Evolutionary conservation across 2,888 invertebrate species (phyloP).

Genomic region (Scrobipalpa atriplicella): DNA sequence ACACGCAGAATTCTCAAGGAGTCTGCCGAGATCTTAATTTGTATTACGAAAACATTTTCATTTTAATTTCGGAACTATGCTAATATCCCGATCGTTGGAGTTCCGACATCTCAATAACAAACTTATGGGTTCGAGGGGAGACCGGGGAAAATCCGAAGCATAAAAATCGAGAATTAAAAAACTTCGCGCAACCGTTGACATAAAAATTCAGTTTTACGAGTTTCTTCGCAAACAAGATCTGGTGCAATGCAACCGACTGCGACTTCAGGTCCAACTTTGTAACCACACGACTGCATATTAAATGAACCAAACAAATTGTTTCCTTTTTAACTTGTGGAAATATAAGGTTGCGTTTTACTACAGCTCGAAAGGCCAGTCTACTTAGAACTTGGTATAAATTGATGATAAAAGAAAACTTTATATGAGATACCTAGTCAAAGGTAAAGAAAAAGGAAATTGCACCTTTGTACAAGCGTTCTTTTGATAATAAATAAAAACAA

Average conservation of each 20-base stretch:
- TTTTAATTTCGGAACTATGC: conserved; percentile 28
- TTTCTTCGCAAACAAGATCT: conserved; percentile 44
- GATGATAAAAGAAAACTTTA: no score
- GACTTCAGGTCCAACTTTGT: conserved; percentile 26
- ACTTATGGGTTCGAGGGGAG: conserved; percentile 38
- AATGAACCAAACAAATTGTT: conserved; percentile 49
- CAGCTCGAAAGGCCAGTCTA: no score
- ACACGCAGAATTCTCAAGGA: conserved; percentile 16
- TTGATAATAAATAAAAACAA: no score
- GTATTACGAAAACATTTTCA: conserved; percentile 17
- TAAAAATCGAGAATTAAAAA: conserved; percentile 65
- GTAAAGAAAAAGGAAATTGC: no score
- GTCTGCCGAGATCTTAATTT: conserved; percentile 12
- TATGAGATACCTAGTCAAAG: no score
- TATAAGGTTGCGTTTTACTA: no score
- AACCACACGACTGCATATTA: conserved; percentile 48
- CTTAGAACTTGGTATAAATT: no score
- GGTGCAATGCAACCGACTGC: conserved; percentile 29
- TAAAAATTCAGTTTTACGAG: conserved; percentile 66
- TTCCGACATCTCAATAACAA: conserved; percentile 29
- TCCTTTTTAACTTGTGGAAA: conserved; percentile 32
- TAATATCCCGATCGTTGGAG: conserved; percentile 26
- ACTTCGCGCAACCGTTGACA: conserved; percentile 60
- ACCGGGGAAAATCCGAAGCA: conserved; percentile 43
- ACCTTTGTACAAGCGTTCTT: no score